Base-by-base conservation (phyloP, 2,888 invertebrate species). In the Balanococcus diminutus region DNA sequence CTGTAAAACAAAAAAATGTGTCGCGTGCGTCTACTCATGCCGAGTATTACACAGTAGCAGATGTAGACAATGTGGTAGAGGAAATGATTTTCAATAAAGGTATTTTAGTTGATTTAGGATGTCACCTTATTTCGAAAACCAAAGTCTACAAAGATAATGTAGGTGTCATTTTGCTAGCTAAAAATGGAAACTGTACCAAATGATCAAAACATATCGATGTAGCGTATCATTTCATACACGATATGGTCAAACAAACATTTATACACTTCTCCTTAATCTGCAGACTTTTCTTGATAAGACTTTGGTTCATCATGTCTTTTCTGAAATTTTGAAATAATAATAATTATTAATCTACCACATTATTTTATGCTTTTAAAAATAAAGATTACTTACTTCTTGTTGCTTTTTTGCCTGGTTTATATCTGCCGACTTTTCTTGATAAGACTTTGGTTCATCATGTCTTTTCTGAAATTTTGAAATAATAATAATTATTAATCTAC, bases 11-110 rank as follows among this genome's bases (percentile, higher is more conserved):
- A 16, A 82, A 82, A 16, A 46, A 6, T n/a, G 56, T 82, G 2
- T 28, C 51, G 1, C 6, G 82, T 25, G 28, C 82, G 3, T 56
- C 82, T 3, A 28, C 82, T n/a, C 28, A 56, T n/a, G 56, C 51
- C 3, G 82, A 82, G 19, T 82, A 82, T 28, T 46, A 46, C 31
- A 56, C 82, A 28, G 8, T 82, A 31, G 82, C 82, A n/a, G 51
- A 82, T 9, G 8, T 82, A 31, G 82, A 56, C n/a, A 31, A 82
- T 9, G n/a, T 16, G 5, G 9, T 56, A n/a, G n/a, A 22, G 14
- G 82, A 82, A 28, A 2, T 82, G 2, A 14, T 56, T n/a, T 46
- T 31, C 8, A 9, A 56, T 8, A 82, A 16, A 25, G 82, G 46
- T 9, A 22, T 82, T n/a, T n/a, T 82, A 14, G n/a, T 5, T 39